phyloP scores from a whole-genome alignment of 1,140 invertebrate genomes.

The Drosophila sechellia region DNA sequence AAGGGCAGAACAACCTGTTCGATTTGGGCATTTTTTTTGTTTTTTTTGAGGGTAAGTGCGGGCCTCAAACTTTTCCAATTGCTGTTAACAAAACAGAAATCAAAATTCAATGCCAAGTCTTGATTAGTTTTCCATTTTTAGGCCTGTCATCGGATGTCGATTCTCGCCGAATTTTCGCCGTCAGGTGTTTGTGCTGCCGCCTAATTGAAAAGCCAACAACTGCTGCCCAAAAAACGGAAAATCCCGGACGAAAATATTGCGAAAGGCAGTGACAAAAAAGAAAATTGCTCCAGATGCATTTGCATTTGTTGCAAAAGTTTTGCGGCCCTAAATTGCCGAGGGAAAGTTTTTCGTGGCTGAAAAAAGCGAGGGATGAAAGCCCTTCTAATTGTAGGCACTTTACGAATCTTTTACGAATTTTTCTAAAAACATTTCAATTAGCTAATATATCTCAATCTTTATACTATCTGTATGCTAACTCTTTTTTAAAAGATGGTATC shows the following conservation, averaged over 20 bases:
- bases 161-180: constrained; percentile 7
- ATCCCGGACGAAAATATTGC: constrained; percentile 12
- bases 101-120: constrained; percentile 60
- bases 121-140: constrained; percentile 43
- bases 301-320: constrained; percentile 50
- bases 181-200: constrained; percentile 22
- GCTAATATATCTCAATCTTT: too few species aligned
- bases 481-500: too few species aligned
- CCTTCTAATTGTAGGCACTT: background rate
- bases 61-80: constrained; percentile 48
- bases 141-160: constrained; percentile 15
- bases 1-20: constrained; percentile 3
- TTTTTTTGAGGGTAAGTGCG: background rate
- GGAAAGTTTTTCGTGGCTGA: constrained; percentile 17
- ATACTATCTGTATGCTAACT: too few species aligned
- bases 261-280: constrained; percentile 1
- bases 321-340: constrained; percentile 39
- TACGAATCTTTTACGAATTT: too few species aligned
- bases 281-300: constrained; percentile 54
- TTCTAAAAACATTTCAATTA: too few species aligned
- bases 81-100: constrained; percentile 47
- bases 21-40: too few species aligned
- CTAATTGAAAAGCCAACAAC: constrained; percentile 56
- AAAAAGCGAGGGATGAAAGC: background rate
- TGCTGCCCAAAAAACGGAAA: constrained; percentile 33